A percentile compares a stretch with the other conserved stretches of the same genome.
Conservation (phyloP, 92 coral and sea anemone genomes). For the Phenganax marumi region DNA sequence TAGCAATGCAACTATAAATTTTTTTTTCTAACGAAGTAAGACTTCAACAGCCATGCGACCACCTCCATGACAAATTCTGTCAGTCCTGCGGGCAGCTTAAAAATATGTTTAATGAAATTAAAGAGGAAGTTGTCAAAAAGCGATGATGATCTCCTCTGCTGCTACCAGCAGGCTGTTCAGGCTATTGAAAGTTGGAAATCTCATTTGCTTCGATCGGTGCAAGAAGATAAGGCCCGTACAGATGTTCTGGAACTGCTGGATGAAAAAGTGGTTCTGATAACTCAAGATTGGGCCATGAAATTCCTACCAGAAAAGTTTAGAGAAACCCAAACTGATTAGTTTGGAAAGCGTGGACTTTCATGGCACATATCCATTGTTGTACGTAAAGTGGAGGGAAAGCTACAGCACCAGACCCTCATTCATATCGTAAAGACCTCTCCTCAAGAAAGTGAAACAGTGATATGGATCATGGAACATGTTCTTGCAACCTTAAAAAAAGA, state of each 20-base stretch:
- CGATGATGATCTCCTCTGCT: slow-evolving; percentile 52
- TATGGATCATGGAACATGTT: slow-evolving; percentile 47
- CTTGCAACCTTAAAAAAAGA: slow-evolving; percentile 38
- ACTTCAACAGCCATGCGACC: slow-evolving; percentile 49
- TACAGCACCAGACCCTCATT: slow-evolving; percentile 49
- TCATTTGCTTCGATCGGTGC: slow-evolving; percentile 47
- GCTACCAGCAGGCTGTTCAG: slow-evolving; percentile 38
- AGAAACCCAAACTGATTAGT: slow-evolving; percentile 66
- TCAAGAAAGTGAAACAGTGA: slow-evolving; percentile 53
- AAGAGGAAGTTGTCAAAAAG: slow-evolving; percentile 43
- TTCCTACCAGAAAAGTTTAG: slow-evolving; percentile 61
- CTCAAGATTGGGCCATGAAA: slow-evolving; percentile 60
- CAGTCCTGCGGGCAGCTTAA: slow-evolving; percentile 52
- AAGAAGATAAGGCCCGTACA: slow-evolving; percentile 55
- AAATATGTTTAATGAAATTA: slow-evolving; percentile 45
- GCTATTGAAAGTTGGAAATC: slow-evolving; percentile 13
- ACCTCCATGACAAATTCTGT: slow-evolving; percentile 48
- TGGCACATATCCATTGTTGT: slow-evolving; percentile 59
- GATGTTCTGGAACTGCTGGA: slow-evolving; percentile 39
- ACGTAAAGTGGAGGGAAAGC: slow-evolving; percentile 32
- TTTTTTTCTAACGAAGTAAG: slow-evolving; percentile 41
- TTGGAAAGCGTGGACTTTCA: slow-evolving; percentile 53
- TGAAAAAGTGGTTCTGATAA: slow-evolving; percentile 45
- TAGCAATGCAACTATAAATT: background rate
- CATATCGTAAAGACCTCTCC: slow-evolving; percentile 45